Base-by-base conservation (phyloP, 1,140 invertebrate species). In the silkworm (Bombyx mori) region DNA sequence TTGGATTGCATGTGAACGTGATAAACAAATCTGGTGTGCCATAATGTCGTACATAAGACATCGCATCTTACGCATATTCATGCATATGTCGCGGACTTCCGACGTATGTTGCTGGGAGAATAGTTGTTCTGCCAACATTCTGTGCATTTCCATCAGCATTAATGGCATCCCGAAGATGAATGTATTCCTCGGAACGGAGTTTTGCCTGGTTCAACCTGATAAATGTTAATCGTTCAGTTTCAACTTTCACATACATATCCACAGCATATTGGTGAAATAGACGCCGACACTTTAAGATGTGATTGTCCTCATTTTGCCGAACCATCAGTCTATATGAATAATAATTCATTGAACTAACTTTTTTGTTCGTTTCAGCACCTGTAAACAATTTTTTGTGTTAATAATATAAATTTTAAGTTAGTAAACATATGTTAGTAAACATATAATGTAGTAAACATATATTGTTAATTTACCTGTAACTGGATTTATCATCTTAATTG, bases 151-250 rank as follows among this genome's bases (percentile, higher is more conserved):
- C 48, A 18, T 50, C 48, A 3, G 48, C 48, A 50, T 50, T 50
- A 1, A 51, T 51, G 6, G 50, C 50, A 51, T 51, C 26, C 8
- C 26, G 50, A 6, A 51, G 50, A 51, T 51, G 18, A 51, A 51
- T 51, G 50, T 51, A 51, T 35, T 51, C 22, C 22, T 51, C 50
- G 2, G 50, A 51, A 7, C 50, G 50, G 2, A 51, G 50, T 18
- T 51, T 12, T 35, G 3, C 12, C 26, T 51, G 50, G 22, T 51
- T 51, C 22, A 51, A 35, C 22, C 50, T 3, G 22, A 51, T 51
- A 6, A 22, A 51, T 51, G 50, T 51, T n/a, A 51, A 51, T 51
- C 50, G 50, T 51, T 51, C 50, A 51, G 74, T 58, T 18, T 51
- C 50, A 35, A 51, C 26, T 51, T 51, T 51, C 12, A 51, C 50